Evolutionary conservation across 2,888 invertebrate genomes (phyloP).

Genomic region (Drymonia ruficornis): DNA sequence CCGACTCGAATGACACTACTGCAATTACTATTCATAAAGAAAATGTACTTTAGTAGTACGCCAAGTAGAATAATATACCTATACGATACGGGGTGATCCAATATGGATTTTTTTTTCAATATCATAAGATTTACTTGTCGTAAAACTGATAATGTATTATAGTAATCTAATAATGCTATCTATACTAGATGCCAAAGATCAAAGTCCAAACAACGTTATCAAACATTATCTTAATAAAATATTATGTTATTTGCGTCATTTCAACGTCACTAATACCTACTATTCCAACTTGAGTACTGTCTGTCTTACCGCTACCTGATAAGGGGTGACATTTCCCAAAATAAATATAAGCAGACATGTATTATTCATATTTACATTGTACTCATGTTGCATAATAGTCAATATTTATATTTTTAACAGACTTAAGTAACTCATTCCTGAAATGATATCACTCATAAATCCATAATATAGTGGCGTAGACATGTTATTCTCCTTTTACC

Average conservation of each 20-base stretch:
- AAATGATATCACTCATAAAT: no score
- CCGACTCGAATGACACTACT: no score
- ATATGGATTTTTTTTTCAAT: no score
- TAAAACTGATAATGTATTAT: not conserved
- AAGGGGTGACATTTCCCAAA: not conserved
- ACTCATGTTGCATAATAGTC: no score
- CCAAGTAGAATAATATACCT: no score
- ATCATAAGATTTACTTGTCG: not conserved
- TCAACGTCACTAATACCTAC: not conserved
- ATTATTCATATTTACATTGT: no score
- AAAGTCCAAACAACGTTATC: not conserved
- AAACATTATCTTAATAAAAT: conserved; percentile 1
- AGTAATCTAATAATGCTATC: not conserved
- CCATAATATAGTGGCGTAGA: no score
- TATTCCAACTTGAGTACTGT: not conserved
- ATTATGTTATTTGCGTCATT: not conserved
- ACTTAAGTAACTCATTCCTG: no score
- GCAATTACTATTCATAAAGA: no score
- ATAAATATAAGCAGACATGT: not conserved
- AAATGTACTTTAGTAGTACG: no score
- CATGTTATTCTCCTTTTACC: no score
- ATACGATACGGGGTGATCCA: not conserved
- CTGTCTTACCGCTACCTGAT: not conserved
- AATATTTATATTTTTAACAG: no score
- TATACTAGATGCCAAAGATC: not conserved